Conservation (phyloP, 2,888 invertebrate species). For the Oxyscelio sp. region DNA sequence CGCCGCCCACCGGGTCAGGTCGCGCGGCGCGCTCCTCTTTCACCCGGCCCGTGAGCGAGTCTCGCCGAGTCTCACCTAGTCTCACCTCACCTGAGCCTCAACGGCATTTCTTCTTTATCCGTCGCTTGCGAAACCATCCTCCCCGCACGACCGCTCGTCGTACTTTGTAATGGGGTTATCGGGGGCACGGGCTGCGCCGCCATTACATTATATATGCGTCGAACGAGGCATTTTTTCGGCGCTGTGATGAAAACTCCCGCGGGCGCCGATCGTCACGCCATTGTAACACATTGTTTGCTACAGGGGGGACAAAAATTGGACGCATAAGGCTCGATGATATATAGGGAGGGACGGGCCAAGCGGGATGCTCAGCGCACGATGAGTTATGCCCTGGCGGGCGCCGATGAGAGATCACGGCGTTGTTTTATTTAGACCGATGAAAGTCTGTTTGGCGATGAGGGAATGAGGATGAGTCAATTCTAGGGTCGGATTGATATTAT, state of each 20-base stretch:
- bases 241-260: slow-evolving; percentile 16
- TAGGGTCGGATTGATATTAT: no score
- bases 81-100: slow-evolving; percentile 81
- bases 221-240: slow-evolving; percentile 35
- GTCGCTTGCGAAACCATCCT: slow-evolving; percentile 81
- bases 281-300: slow-evolving; percentile 40
- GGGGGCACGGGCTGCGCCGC: slow-evolving; percentile 60
- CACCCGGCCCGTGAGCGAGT: slow-evolving; percentile 77
- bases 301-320: slow-evolving; percentile 32
- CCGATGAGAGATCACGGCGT: no score
- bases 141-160: slow-evolving; percentile 58
- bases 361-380: slow-evolving; percentile 31
- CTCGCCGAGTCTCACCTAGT: slow-evolving; percentile 76
- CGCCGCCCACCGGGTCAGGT: no score
- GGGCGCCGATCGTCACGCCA: slow-evolving; percentile 27
- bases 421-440: no score
- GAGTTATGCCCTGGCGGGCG: no score
- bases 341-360: slow-evolving; percentile 14
- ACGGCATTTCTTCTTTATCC: slow-evolving; percentile 85
- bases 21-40: no score
- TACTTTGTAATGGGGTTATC: slow-evolving; percentile 73
- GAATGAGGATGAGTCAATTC: no score
- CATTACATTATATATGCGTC: slow-evolving; percentile 61
- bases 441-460: no score
- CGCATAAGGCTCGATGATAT: slow-evolving; percentile 1